Evolutionary conservation across 2,797 vertebrate genomes (phyloP).

Genomic region (Bufotes viridis): DNA sequence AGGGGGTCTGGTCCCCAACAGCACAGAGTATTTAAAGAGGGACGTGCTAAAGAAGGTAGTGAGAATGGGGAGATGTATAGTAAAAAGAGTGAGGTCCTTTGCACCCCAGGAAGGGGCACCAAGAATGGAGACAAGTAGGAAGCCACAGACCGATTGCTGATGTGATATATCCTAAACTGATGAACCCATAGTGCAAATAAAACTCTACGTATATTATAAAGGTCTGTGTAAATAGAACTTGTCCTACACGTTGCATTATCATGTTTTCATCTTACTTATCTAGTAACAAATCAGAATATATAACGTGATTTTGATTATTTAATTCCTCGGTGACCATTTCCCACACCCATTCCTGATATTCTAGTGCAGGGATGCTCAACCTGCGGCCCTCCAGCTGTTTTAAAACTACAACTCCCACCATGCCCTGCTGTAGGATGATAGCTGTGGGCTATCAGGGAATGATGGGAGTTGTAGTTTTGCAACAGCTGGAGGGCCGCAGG

Average conservation of each 20-base stretch:
- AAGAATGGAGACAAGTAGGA: not conserved
- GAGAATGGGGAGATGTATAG: no score
- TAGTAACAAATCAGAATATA: not conserved
- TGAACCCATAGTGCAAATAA: not conserved
- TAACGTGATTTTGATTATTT: slow-evolving; percentile 2
- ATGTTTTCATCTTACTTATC: not conserved
- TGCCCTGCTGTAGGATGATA: no score
- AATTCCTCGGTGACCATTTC: not conserved
- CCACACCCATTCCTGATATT: not conserved
- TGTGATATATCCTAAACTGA: not conserved
- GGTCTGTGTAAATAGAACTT: slow-evolving; percentile 5
- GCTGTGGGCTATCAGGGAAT: no score
- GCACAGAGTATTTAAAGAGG: not conserved
- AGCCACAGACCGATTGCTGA: not conserved
- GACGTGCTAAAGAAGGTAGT: no score
- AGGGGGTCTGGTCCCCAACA: no score
- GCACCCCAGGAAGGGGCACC: no score
- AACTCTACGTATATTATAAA: not conserved
- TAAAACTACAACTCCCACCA: no score
- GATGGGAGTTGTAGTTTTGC: no score
- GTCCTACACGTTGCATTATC: not conserved
- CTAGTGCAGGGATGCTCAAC: no score
- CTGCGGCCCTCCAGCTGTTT: no score
- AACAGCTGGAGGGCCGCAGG: no score
- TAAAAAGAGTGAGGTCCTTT: no score